Conservation (phyloP, 2,113 vertebrate genomes). For the Cheilinus undulatus region DNA sequence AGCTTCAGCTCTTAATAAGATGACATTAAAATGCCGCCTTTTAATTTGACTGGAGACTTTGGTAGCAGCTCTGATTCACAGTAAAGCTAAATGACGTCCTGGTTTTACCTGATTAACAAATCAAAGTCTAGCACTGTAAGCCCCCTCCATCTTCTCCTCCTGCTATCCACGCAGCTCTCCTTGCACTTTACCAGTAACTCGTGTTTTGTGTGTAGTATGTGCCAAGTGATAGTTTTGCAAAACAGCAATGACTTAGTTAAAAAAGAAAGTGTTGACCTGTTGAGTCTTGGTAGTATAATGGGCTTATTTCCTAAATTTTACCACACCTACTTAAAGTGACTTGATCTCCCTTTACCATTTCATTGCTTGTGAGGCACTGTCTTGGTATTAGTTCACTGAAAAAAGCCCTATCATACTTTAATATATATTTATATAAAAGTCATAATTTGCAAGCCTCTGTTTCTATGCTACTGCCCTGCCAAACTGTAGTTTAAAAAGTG, state of each 20-base stretch:
- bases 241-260: constrained; percentile 29
- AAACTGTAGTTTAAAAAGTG: constrained; percentile 37
- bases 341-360: constrained; percentile 32
- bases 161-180: constrained; percentile 58
- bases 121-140: constrained; percentile 51
- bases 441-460: constrained; percentile 5
- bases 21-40: neutral
- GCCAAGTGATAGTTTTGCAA: constrained; percentile 72
- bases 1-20: neutral
- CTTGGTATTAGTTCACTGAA: constrained; percentile 49
- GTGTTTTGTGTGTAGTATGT: constrained; percentile 74
- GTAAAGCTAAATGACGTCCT: constrained; percentile 70
- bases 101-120: constrained; percentile 43
- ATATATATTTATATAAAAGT: constrained; percentile 22
- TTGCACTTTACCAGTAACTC: constrained; percentile 80
- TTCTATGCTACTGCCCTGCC: constrained; percentile 56
- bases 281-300: constrained; percentile 46
- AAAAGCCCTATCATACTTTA: constrained; percentile 19
- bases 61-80: constrained; percentile 42
- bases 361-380: constrained; percentile 48
- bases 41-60: constrained; percentile 8
- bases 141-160: neutral
- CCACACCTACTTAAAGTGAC: constrained; percentile 33
- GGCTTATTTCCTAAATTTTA: constrained; percentile 38
- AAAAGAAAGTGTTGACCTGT: constrained; percentile 23